Conservation (phyloP, 2,797 vertebrate genomes). For the Danio aesculapii region DNA sequence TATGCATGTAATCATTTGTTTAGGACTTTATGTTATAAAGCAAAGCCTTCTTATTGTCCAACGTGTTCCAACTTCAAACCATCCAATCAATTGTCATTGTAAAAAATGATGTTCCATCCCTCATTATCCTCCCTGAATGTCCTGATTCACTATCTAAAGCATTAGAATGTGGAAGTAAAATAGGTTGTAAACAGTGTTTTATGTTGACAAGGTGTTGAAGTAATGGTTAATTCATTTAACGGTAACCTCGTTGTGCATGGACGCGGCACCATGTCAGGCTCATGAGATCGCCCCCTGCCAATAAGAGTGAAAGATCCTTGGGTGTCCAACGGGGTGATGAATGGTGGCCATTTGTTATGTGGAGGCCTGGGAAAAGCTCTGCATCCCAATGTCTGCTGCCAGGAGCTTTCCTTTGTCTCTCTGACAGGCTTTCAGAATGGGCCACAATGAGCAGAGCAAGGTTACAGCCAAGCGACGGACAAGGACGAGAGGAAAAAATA, state of each 20-base stretch:
- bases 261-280: constrained; percentile 38
- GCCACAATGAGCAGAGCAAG: constrained; percentile 54
- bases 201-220: constrained; percentile 8
- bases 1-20: not conserved
- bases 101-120: not conserved
- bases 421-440: constrained; percentile 59
- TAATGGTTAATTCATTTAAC: constrained; percentile 43
- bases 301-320: constrained; percentile 67
- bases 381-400: constrained; percentile 73
- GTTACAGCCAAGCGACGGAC: constrained; percentile 45
- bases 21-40: not conserved
- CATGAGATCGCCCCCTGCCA: constrained; percentile 58
- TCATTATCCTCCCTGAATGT: not conserved
- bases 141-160: not conserved
- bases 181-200: not conserved
- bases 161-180: not conserved
- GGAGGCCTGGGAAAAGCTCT: constrained; percentile 64
- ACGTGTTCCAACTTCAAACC: no score
- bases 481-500: constrained; percentile 18
- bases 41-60: not conserved
- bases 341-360: constrained; percentile 74
- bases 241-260: constrained; percentile 42
- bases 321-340: constrained; percentile 75
- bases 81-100: not conserved
- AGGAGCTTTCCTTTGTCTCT: constrained; percentile 70